Conservation (phyloP, 2,113 vertebrate genomes). For the Phalacrocorax pelagicus region DNA sequence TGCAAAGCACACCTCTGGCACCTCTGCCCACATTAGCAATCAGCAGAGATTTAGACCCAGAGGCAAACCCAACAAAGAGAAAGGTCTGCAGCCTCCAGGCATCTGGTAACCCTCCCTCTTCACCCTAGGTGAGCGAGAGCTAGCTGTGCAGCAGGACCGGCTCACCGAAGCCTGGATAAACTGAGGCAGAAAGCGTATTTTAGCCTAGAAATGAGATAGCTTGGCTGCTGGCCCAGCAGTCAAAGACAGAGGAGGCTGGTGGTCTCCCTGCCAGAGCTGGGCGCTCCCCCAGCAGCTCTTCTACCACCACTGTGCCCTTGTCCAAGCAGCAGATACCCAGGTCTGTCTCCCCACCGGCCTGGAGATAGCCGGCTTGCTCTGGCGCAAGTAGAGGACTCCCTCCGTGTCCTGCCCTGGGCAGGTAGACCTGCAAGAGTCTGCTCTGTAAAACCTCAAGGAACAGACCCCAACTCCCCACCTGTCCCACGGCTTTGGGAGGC, state of each 20-base stretch:
- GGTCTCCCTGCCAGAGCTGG: background rate
- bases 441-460: background rate
- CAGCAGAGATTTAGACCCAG: background rate
- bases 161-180: background rate
- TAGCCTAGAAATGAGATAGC: background rate
- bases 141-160: background rate
- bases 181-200: background rate
- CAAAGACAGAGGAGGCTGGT: background rate
- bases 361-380: background rate
- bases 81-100: background rate
- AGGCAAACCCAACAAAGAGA: background rate
- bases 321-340: background rate
- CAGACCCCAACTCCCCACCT: background rate
- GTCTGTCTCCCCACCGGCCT: accelerated
- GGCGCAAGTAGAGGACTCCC: background rate
- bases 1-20: background rate
- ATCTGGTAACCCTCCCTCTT: background rate
- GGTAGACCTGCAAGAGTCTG: background rate
- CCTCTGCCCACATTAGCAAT: background rate
- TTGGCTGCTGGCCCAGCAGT: background rate
- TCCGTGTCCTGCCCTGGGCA: background rate
- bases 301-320: background rate
- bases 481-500: background rate
- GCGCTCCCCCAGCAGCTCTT: background rate
- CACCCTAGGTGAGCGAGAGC: background rate